Evolutionary conservation across 2,113 vertebrate genomes (phyloP).

Genomic region (Malurus cyaneus): DNA sequence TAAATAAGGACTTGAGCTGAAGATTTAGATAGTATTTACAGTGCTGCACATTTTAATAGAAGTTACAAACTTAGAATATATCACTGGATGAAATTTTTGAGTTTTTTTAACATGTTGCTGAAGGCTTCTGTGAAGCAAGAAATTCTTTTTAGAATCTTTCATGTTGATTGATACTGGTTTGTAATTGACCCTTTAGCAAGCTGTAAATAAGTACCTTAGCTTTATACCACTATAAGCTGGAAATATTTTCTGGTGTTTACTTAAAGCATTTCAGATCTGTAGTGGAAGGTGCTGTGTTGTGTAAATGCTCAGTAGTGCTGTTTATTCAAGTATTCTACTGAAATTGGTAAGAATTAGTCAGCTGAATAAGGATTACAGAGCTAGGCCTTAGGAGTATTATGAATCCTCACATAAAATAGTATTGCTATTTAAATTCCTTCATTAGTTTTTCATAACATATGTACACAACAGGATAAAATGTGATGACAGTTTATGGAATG

Average conservation of each 20-base stretch:
- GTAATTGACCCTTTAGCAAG: not conserved
- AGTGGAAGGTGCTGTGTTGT: not conserved
- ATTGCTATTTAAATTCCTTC: constrained; percentile 29
- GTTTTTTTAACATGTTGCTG: not conserved
- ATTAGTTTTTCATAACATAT: constrained; percentile 17
- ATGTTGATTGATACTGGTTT: not conserved
- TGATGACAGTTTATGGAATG: not conserved
- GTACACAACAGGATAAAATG: not conserved
- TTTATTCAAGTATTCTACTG: constrained; percentile 56
- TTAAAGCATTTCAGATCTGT: constrained; percentile 9
- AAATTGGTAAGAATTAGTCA: constrained; percentile 62
- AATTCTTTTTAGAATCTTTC: not conserved
- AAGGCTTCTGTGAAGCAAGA: not conserved
- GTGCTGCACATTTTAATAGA: not conserved
- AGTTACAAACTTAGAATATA: not conserved
- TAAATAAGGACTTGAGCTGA: not conserved
- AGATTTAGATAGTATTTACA: not conserved
- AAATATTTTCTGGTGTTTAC: constrained; percentile 24
- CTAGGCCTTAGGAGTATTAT: not conserved
- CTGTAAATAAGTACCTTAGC: not conserved
- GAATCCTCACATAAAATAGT: not conserved
- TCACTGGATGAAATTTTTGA: not conserved
- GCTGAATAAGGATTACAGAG: constrained; percentile 31
- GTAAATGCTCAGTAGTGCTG: not conserved
- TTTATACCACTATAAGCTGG: not conserved